Base-by-base conservation (phyloP, 2,113 vertebrate genomes). In the Pyxicephalus adspersus region DNA sequence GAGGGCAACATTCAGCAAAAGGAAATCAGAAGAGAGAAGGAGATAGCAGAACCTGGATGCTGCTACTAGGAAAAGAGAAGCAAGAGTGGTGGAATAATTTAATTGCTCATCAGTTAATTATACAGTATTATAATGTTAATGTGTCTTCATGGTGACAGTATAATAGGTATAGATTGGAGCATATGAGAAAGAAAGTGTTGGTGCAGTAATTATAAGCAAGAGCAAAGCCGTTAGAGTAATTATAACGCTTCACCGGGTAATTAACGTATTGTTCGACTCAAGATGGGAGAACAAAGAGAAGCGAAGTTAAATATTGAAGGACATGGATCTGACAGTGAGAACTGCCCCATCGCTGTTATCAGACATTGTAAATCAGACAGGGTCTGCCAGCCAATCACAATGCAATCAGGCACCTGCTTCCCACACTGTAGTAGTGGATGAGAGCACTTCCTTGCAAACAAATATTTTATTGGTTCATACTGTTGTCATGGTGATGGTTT, bases 91-190 rank as follows among this genome's bases (percentile, higher is more conserved):
- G 91, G 92, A 96, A 95, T 95, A 95, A 96, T 96, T 95, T 94
- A 97, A 97, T 97, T 96, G 95, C 94, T 94, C 94, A 92, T 94
- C 91, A 94, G 93, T 92, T 95, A 95, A 96, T 95, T 93, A 95
- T 94, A 94, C 89, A 87, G 93, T 95, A 95, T 95, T 93, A 94
- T 94, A 91, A 94, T 92, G 94, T 95, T 96, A 96, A 97, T 96
- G 93, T 95, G 92, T 93, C 92, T 93, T 92, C 92, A 93, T 93
- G 90, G 91, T 93, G 92, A 94, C 93, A 94, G 91, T 93, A 93
- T 92, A 94, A 90, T 89, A 91, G 92, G 95, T 94, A 94, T 93
- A 93, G 91, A 94, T 91, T 90, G 88, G 86, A 92, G 89, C 90
- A 92, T 90, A 91, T 90, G 90, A 90, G 89, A 87, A 90, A 90